Percentiles rank a stretch among this genome's conserved stretches.
These are phyloP conservation scores for Cosmia pyralina DNA, from an alignment of 2,888 invertebrate genomes.

Conservation along the genomic window DNA sequence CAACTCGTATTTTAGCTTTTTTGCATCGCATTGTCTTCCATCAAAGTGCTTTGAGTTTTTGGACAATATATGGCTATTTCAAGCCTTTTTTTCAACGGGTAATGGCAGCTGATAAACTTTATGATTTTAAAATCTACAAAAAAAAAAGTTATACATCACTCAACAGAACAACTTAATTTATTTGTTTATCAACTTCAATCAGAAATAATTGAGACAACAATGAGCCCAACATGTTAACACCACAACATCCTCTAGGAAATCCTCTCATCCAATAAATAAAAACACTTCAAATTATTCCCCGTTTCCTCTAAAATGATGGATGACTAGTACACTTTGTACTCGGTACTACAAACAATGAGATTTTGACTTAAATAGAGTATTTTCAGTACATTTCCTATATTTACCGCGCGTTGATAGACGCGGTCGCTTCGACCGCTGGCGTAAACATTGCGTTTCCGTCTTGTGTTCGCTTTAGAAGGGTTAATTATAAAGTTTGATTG, in stretches of 20 bases:
- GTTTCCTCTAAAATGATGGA: conserved; percentile 56
- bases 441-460: conserved; percentile 60
- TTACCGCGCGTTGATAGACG: conserved; percentile 45
- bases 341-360: conserved; percentile 49
- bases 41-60: too few species aligned
- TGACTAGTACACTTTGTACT: conserved; percentile 12
- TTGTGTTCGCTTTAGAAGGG: conserved; percentile 41
- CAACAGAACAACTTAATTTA: not conserved
- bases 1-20: not conserved
- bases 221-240: conserved; percentile 22
- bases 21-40: too few species aligned
- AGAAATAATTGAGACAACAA: conserved; percentile 3
- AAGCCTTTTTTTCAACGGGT: not conserved
- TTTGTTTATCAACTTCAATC: conserved; percentile 5
- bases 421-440: conserved; percentile 36
- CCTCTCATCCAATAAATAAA: conserved; percentile 20
- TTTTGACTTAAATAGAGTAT: conserved; percentile 40
- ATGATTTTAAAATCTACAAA: not conserved
- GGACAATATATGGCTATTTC: too few species aligned
- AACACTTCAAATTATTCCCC: conserved; percentile 9
- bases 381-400: conserved; percentile 61
- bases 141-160: not conserved
- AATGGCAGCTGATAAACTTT: not conserved
- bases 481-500: conserved; percentile 53
- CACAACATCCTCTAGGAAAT: conserved; percentile 47